A percentile compares a stretch with the other conserved stretches of the same genome.
Evolutionary conservation across 1,140 invertebrate genomes (phyloP).

Genomic region (Drepana arcuata): DNA sequence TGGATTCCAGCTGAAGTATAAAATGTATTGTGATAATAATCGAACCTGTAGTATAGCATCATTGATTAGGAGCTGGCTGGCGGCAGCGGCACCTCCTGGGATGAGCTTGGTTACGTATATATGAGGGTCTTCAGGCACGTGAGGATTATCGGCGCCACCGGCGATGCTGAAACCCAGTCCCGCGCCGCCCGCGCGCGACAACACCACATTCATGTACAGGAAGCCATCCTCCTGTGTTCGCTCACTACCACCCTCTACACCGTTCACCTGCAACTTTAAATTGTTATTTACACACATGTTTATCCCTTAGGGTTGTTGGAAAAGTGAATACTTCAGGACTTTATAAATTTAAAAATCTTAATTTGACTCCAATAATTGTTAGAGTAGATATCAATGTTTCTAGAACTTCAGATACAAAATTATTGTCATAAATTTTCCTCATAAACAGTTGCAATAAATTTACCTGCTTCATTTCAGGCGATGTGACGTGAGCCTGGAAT

Average conservation of each 20-base stretch:
- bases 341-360: no score
- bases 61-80: conserved; percentile 88
- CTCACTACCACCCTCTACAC: conserved; percentile 74
- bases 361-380: no score
- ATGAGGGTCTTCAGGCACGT: conserved; percentile 86
- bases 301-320: no score
- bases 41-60: conserved; percentile 90
- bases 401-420: no score
- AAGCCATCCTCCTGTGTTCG: conserved; percentile 72
- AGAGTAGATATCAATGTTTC: no score
- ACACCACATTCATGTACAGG: conserved; percentile 88
- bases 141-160: conserved; percentile 96
- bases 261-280: conserved; percentile 73
- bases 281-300: no score
- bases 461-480: conserved; percentile 73
- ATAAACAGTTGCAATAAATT: no score
- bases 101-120: conserved; percentile 99
- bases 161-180: conserved; percentile 98
- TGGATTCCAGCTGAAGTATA: no score
- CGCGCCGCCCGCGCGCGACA: conserved; percentile 85
- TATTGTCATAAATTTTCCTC: no score
- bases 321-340: no score
- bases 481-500: conserved; percentile 67
- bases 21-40: no score
- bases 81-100: conserved; percentile 95